These are phyloP conservation scores for Drosophila hamatofila DNA, from an alignment of 2,888 invertebrate species.

Conservation along the genomic window DNA sequence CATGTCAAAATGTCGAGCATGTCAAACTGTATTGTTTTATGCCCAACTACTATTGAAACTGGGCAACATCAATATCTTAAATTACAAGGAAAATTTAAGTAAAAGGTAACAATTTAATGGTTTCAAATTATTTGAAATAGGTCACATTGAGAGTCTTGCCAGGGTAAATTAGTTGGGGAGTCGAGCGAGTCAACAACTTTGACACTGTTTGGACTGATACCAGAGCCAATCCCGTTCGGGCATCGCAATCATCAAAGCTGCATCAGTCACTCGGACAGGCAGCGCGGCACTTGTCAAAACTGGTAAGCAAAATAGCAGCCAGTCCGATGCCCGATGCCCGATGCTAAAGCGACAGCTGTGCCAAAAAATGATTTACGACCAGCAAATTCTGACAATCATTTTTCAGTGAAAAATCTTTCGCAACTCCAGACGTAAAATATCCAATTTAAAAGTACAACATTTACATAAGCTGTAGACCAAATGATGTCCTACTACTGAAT, in stretches of 20 bases:
- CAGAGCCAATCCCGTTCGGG: slow-evolving; percentile 9
- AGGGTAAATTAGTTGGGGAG: neutral
- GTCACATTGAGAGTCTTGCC: neutral
- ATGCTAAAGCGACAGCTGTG: slow-evolving; percentile 46
- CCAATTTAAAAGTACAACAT: slow-evolving; percentile 35
- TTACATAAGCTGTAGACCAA: slow-evolving; percentile 20
- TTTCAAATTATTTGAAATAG: slow-evolving; percentile 32
- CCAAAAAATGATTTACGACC: slow-evolving; percentile 57
- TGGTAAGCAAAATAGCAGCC: slow-evolving; percentile 56
- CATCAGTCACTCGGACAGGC: slow-evolving; percentile 53
- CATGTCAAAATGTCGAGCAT: slow-evolving; percentile 31
- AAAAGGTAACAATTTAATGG: slow-evolving; percentile 40
- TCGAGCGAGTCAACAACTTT: slow-evolving; percentile 47
- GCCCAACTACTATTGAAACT: neutral
- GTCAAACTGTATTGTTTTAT: slow-evolving; percentile 18
- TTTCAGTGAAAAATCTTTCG: slow-evolving; percentile 15
- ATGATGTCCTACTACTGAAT: neutral
- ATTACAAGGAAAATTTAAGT: too few species aligned
- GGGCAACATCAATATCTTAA: too few species aligned
- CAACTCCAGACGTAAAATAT: slow-evolving; percentile 13
- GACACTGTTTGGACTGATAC: slow-evolving; percentile 42
- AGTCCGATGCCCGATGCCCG: slow-evolving; percentile 15
- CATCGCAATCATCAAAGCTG: slow-evolving; percentile 48
- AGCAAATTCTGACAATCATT: slow-evolving; percentile 44
- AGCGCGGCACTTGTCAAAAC: slow-evolving; percentile 60